These are phyloP conservation scores for Melanogrammus aeglefinus DNA, from an alignment of 2,797 vertebrate species.

Conservation along the genomic window DNA sequence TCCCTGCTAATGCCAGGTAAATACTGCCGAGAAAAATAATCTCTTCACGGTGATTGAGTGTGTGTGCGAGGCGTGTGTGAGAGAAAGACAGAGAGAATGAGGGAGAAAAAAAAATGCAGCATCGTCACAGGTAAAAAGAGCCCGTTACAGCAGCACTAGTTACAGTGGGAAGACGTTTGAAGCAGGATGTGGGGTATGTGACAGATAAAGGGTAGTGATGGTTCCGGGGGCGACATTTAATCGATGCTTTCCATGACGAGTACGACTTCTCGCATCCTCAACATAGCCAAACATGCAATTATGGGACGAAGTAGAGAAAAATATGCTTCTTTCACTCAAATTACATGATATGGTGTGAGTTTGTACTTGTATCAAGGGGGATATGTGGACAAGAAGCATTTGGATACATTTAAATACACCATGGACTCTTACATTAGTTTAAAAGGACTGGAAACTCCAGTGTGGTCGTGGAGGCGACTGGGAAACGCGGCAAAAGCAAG, in stretches of 20 bases:
- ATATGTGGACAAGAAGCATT: constrained; percentile 31
- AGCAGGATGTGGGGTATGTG: constrained; percentile 22
- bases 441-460: constrained; percentile 43
- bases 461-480: constrained; percentile 24
- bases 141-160: constrained; percentile 8
- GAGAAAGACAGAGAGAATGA: not conserved
- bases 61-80: not conserved
- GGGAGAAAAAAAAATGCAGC: not conserved
- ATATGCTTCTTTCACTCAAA: constrained; percentile 17
- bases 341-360: constrained; percentile 25
- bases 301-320: constrained; percentile 5
- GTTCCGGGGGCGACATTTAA: constrained; percentile 19
- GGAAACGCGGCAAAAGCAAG: constrained; percentile 20
- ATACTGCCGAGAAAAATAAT: constrained; percentile 14
- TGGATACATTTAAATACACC: constrained; percentile 28
- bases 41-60: not conserved
- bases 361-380: constrained; percentile 31
- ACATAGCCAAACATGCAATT: constrained; percentile 32
- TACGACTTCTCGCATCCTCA: constrained; percentile 3
- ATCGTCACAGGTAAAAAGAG: not conserved
- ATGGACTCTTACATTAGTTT: constrained; percentile 46
- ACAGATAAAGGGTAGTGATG: constrained; percentile 9
- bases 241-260: constrained; percentile 28
- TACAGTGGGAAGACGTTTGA: constrained; percentile 28
- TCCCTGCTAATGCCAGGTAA: constrained; percentile 1